These are phyloP conservation scores for Scolopax rusticola DNA, from an alignment of 2,797 vertebrate genomes.

Conservation along the genomic window DNA sequence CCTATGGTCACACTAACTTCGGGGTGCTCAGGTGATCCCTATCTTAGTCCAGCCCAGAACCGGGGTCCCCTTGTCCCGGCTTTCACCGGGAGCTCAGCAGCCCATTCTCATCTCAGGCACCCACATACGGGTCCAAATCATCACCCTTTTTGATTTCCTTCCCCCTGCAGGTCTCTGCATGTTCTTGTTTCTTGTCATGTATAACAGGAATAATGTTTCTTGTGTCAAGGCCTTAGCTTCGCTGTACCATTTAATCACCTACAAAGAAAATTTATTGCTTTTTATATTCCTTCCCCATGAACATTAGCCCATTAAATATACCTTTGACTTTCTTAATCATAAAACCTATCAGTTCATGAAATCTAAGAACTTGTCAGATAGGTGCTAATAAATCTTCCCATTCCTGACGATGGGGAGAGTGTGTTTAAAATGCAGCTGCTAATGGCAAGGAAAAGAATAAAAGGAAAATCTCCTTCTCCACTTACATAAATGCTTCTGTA, in stretches of 20 bases:
- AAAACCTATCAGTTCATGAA: slow-evolving; percentile 79
- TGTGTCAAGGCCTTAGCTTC: slow-evolving; percentile 59
- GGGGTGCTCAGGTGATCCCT: background rate
- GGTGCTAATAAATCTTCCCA: slow-evolving; percentile 68
- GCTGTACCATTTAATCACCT: slow-evolving; percentile 75
- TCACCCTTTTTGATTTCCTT: background rate
- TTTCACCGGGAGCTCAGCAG: background rate
- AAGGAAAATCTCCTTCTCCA: background rate
- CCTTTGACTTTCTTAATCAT: slow-evolving; percentile 82
- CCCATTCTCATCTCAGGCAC: background rate
- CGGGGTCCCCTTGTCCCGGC: background rate
- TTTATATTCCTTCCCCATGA: slow-evolving; percentile 71
- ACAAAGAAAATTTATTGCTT: slow-evolving; percentile 76
- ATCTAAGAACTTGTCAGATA: slow-evolving; percentile 73
- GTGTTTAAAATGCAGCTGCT: slow-evolving; percentile 54
- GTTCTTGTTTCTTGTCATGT: slow-evolving; percentile 63
- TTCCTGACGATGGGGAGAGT: background rate
- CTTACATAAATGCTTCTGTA: slow-evolving; percentile 95
- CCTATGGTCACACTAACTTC: accelerated
- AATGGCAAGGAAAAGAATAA: slow-evolving; percentile 17
- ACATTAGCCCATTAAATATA: slow-evolving; percentile 79
- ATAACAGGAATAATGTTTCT: slow-evolving; percentile 63
- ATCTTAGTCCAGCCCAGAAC: background rate
- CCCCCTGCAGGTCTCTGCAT: background rate
- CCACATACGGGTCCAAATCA: background rate